These are phyloP conservation scores for Hippocampus barbouri DNA, from an alignment of 2,113 vertebrate species.

Conservation along the genomic window DNA sequence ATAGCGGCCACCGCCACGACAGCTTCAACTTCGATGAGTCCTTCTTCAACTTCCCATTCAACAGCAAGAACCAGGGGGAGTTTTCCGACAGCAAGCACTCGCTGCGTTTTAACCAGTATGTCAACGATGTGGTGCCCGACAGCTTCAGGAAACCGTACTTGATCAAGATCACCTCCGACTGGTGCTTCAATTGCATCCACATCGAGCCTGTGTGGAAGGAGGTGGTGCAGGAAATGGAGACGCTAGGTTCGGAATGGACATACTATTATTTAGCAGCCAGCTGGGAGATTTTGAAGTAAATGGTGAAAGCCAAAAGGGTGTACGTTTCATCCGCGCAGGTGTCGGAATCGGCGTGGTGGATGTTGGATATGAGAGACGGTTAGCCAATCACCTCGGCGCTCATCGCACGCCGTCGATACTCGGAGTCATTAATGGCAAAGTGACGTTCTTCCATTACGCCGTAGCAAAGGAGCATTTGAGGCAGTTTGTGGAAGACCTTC, in stretches of 20 bases:
- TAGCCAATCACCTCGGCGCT: constrained; percentile 90
- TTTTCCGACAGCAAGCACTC: constrained; percentile 83
- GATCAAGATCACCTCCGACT: constrained; percentile 95
- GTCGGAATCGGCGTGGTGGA: constrained; percentile 93
- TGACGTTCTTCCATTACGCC: constrained; percentile 91
- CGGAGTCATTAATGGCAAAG: constrained; percentile 85
- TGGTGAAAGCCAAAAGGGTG: background rate
- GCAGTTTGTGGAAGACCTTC: constrained; percentile 90
- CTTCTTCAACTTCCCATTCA: constrained; percentile 93
- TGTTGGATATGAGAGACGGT: constrained; percentile 85
- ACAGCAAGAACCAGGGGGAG: constrained; percentile 81
- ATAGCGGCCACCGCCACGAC: constrained; percentile 76
- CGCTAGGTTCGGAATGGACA: constrained; percentile 70
- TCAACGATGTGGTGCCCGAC: constrained; percentile 86
- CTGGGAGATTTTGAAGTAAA: background rate
- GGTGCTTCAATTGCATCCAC: constrained; percentile 97
- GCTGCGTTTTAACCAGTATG: constrained; percentile 87
- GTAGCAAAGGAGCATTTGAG: constrained; percentile 84
- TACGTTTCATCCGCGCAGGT: constrained; percentile 67
- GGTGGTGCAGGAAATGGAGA: constrained; percentile 87
- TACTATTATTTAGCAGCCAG: background rate
- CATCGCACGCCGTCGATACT: constrained; percentile 92
- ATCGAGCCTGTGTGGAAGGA: constrained; percentile 97
- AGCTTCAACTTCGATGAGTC: constrained; percentile 92
- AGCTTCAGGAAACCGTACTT: constrained; percentile 91